Conservation (phyloP, 2,888 invertebrate genomes). For the Trissonchulus sp. region DNA sequence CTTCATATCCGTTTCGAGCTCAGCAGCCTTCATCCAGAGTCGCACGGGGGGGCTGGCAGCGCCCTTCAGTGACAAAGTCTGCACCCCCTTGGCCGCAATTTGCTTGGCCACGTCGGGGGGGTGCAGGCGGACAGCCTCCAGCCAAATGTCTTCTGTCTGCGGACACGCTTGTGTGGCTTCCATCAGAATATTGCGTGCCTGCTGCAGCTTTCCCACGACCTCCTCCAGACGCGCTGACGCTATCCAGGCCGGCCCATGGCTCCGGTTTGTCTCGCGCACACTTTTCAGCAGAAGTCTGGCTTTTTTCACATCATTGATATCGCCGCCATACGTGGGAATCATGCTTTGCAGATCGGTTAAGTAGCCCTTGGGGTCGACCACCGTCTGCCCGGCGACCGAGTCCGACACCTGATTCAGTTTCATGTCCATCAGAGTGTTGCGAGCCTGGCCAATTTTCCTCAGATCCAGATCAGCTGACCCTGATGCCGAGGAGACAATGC, state of each 20-base stretch:
- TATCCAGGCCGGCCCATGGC: slow-evolving; percentile 99
- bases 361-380: slow-evolving; percentile 98
- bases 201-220: slow-evolving; percentile 59
- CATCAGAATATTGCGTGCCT: slow-evolving; percentile 78
- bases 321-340: slow-evolving; percentile 97
- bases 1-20: slow-evolving; percentile 83
- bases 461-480: slow-evolving; percentile 72
- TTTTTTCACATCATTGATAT: slow-evolving; percentile 68
- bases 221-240: slow-evolving; percentile 96
- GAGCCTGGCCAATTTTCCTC: slow-evolving; percentile 94
- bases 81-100: slow-evolving; percentile 82
- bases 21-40: slow-evolving; percentile 97
- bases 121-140: slow-evolving; percentile 85
- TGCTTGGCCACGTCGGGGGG: slow-evolving; percentile 43
- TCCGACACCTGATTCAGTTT: slow-evolving; percentile 93
- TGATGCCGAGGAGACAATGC: slow-evolving; percentile 30
- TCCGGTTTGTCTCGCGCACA: slow-evolving; percentile 90
- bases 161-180: slow-evolving; percentile 91
- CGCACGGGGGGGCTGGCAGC: slow-evolving; percentile 67
- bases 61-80: slow-evolving; percentile 62
- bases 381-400: slow-evolving; percentile 96
- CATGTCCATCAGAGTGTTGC: slow-evolving; percentile 98
- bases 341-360: slow-evolving; percentile 98
- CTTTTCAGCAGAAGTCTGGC: slow-evolving; percentile 88
- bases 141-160: slow-evolving; percentile 92